Evolutionary conservation across 2,888 invertebrate genomes (phyloP).

Genomic region (Polietes domitor): DNA sequence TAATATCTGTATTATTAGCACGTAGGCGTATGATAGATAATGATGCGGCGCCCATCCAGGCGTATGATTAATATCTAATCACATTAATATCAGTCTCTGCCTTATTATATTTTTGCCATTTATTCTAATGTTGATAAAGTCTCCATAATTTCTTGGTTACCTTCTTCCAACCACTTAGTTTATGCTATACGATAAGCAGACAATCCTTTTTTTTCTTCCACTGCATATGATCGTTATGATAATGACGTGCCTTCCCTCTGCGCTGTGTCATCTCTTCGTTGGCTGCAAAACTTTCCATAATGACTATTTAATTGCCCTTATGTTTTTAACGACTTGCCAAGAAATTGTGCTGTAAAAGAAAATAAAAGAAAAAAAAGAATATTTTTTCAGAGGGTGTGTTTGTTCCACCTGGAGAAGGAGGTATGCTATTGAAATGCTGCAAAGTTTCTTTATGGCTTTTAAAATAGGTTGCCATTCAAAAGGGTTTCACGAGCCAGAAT

Average conservation of each 20-base stretch:
- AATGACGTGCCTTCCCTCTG: background rate
- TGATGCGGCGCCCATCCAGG: background rate
- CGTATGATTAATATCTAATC: constrained; percentile 3
- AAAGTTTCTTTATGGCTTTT: constrained; percentile 42
- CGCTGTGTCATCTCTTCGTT: background rate
- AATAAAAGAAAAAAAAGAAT: constrained; percentile 15
- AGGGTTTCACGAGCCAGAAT: no score
- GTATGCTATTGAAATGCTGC: no score
- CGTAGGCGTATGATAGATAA: background rate
- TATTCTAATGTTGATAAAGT: background rate
- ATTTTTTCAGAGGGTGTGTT: no score
- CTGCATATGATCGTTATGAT: background rate
- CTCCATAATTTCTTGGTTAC: background rate
- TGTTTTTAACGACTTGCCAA: constrained; percentile 56
- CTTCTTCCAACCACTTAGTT: background rate
- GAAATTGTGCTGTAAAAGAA: background rate
- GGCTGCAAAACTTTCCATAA: constrained; percentile 41
- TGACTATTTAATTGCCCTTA: constrained; percentile 65
- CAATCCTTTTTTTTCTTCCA: background rate
- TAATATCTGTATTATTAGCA: no score
- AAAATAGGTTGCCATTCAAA: background rate
- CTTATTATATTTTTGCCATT: background rate
- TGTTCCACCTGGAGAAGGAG: no score
- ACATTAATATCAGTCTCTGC: background rate
- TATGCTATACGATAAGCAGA: background rate